phyloP scores from a whole-genome alignment of 2,113 vertebrate species.

The Echinops telfairi region DNA sequence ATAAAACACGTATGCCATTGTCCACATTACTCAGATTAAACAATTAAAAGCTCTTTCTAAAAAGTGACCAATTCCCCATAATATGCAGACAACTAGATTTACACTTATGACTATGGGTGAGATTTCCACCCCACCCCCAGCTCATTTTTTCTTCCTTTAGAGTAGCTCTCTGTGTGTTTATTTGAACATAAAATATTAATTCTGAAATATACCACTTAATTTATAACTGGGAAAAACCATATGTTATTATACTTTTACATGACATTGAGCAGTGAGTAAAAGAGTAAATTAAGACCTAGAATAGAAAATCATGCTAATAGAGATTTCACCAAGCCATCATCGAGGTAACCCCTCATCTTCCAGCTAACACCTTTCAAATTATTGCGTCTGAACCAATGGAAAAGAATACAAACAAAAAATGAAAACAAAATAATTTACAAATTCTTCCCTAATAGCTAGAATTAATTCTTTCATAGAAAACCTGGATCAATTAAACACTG shows the following conservation, averaged over 20 bases:
- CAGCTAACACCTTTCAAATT: not conserved
- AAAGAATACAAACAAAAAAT: not conserved
- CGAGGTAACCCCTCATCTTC: not conserved
- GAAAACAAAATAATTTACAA: not conserved
- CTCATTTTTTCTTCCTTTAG: constrained; percentile 54
- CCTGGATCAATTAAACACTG: not conserved
- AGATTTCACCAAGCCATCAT: not conserved
- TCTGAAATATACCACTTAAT: not conserved
- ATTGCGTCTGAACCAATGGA: not conserved
- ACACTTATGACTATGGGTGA: constrained; percentile 80
- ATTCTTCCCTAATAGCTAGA: not conserved
- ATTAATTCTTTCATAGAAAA: constrained; percentile 26
- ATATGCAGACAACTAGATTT: constrained; percentile 83
- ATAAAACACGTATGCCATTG: constrained; percentile 91
- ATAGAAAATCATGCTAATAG: not conserved
- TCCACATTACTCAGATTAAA: constrained; percentile 89
- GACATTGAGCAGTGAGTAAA: not conserved
- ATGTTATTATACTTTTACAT: not conserved
- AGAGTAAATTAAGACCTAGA: not conserved
- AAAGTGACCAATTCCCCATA: constrained; percentile 87
- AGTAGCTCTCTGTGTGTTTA: constrained; percentile 64
- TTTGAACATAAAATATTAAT: constrained; percentile 73
- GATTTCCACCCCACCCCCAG: constrained; percentile 6
- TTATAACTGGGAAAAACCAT: not conserved
- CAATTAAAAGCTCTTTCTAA: constrained; percentile 92